Percentiles rank a stretch among this genome's conserved stretches.
These are phyloP conservation scores for Drosophila imparisetae DNA, from an alignment of 2,888 invertebrate species.

Conservation along the genomic window DNA sequence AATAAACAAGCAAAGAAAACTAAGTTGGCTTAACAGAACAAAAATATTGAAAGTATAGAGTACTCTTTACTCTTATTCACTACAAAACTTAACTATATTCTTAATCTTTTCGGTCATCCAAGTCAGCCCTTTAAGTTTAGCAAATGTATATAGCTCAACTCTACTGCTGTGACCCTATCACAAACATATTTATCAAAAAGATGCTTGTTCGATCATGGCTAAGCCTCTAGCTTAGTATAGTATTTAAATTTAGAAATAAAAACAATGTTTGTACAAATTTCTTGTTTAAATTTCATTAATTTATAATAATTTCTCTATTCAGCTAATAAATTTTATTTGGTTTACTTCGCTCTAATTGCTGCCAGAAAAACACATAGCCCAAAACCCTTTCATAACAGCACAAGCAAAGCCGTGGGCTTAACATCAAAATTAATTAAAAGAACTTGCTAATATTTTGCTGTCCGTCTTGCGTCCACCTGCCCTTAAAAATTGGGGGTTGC, in stretches of 20 bases:
- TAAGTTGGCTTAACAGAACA: not conserved
- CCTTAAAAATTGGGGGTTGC: constrained; percentile 7
- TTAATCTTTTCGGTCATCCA: not conserved
- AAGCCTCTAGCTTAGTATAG: not conserved
- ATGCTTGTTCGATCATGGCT: not conserved
- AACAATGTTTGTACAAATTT: not conserved
- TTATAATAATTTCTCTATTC: not conserved
- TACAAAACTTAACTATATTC: not conserved
- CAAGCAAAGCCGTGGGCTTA: constrained; percentile 43
- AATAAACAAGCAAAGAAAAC: not conserved
- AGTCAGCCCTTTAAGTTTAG: not conserved
- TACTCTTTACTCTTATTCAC: not conserved
- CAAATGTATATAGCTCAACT: not conserved
- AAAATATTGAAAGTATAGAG: not conserved
- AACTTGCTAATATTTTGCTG: constrained; percentile 50
- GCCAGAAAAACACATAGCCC: constrained; percentile 1
- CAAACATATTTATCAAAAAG: not conserved
- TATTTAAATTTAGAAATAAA: not conserved
- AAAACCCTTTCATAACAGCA: constrained; percentile 2
- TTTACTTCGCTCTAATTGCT: constrained; percentile 10
- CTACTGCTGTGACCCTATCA: not conserved
- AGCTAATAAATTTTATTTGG: not conserved
- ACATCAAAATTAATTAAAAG: constrained; percentile 62
- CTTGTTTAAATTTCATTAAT: not conserved
- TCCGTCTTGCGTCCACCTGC: not conserved